Evolutionary conservation across 2,113 vertebrate genomes (phyloP), one percentile per base, ranked within the genome.

Genomic region (Gobio gobio): DNA sequence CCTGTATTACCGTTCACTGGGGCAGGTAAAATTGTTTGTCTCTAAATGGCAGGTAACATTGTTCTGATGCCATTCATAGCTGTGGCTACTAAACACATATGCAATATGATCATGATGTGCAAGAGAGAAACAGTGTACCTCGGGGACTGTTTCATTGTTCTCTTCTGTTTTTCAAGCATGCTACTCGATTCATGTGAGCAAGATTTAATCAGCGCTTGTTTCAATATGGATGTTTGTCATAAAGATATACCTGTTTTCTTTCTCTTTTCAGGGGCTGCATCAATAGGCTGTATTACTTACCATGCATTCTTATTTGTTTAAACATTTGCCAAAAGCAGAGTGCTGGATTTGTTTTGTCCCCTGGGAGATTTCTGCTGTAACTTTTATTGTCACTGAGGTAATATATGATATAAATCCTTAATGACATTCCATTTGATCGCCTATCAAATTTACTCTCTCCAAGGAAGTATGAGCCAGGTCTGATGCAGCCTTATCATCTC

Each of bases 81-180:
- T 54, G 88, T 73, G n/a, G 83, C 90, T 87, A 86, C 89, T 90
- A 91, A 93, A 92, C 74, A 33, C 74, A 76, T 54, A 76, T 20
- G 94, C 93, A 90, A 91, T 90, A 76, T 89, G 89, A 87, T 89
- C 90, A 92, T 94, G 93, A 94, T 93, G 90, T 93, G 92, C 88
- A 89, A 87, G 88, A 92, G 93, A 91, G 91, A 88, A 92, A 89
- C 90, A 83, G 18, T 78, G 87, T 87, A 92, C 92, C 92, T 92
- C 84, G 88, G 89, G 90, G 89, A 45, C 83, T 87, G 59, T 72
- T 72, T 84, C 82, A 84, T 87, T 89, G 86, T 88, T 88, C 84
- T 91, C 45, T 26, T 92, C 24, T 29, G 16, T 54, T 68, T 58
- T 64, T 88, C 74, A 86, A 56, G 78, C 77, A 58, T 18, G 4